phyloP scores from a whole-genome alignment of 2,797 vertebrate genomes.

The Hylomyscus alleni region DNA sequence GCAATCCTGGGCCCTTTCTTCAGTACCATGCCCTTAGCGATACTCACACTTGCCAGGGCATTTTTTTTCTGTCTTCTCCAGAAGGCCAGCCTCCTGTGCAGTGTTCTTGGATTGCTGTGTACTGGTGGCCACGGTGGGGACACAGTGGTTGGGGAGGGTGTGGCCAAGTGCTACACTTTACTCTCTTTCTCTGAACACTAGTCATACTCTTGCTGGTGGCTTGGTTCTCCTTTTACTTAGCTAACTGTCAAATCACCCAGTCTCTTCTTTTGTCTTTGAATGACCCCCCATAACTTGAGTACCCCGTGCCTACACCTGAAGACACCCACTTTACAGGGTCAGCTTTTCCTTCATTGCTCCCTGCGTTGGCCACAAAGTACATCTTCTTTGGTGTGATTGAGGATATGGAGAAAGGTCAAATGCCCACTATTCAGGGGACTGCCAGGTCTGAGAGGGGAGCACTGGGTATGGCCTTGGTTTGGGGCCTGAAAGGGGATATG shows the following conservation, averaged over 20 bases:
- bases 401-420: background rate
- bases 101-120: background rate
- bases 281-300: too few relatives aligned
- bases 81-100: background rate
- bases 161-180: fast-evolving
- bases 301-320: background rate
- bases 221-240: background rate
- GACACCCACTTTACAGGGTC: background rate
- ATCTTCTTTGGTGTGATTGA: background rate
- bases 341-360: background rate
- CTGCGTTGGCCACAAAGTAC: background rate
- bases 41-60: background rate
- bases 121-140: too few relatives aligned
- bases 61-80: background rate
- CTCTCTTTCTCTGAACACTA: too few relatives aligned
- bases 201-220: fast-evolving
- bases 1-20: background rate
- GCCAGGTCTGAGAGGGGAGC: background rate
- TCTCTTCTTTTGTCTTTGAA: background rate
- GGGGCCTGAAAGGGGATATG: background rate
- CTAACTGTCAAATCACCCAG: background rate
- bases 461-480: background rate
- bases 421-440: background rate
- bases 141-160: background rate
- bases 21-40: background rate